Evolutionary conservation across 2,113 vertebrate species (phyloP), one percentile per base, ranked within the genome.

Genomic region (Dicentrarchus labrax): DNA sequence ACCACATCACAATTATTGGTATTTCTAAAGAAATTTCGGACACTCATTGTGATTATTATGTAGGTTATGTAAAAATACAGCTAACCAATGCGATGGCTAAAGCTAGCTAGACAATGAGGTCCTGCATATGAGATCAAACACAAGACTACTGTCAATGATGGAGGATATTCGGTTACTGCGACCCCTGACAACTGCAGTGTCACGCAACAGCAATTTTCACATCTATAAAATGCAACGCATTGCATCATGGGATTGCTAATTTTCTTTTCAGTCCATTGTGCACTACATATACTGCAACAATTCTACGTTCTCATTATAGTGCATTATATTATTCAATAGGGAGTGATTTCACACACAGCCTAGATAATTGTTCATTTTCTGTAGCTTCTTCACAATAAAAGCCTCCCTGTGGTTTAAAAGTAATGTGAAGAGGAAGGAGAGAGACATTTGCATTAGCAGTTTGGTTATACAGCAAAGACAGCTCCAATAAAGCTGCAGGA

Each of bases 361-460:
- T 30, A 50, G 30, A 21, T 53, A 30, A 1, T 53, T 15, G 8
- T 38, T 36, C 11, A 62, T 50, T 50, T 62, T 30, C 59, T 51
- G 57, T n/a, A 15, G 24, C 24, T 48, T 17, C 30, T n/a, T 62
- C 38, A 57, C 53, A 72, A 72, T 17, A 72, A 72, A 65, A 45
- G 38, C n/a, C 51, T 71, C 38, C 69, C 24, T 16, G 4, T 15
- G 43, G 45, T 48, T 73, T 17, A 60, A 41, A 41, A 73, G 22
- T 16, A 7, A 73, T 48, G 24, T 38, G 24, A 50, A 50, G 30
- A 24, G 62, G 72, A 12, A 51, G 19, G 12, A 38, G 24, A 22
- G 15, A 22, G 11, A 41, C 38, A 41, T 22, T n/a, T 41, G 67
- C 24, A 45, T 57, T 10, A 6, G 21, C 12, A 72, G 21, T 57